Evolutionary conservation across 2,888 invertebrate genomes (phyloP).

Genomic region (Mechanitis mazaeus): DNA sequence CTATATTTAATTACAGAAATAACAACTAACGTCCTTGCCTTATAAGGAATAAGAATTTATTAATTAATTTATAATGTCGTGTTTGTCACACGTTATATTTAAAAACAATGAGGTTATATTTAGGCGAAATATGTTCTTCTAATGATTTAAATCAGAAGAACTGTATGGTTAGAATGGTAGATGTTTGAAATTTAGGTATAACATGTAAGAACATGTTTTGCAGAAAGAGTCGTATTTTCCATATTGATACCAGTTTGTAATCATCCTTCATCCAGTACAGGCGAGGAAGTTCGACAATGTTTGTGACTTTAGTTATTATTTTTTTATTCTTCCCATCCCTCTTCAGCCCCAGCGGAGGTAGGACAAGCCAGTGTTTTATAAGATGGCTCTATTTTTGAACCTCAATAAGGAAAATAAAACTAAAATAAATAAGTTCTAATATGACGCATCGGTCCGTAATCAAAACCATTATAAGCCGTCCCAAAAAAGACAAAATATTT

Average conservation of each 20-base stretch:
- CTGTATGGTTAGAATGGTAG: too few relatives aligned
- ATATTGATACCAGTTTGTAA: too few relatives aligned
- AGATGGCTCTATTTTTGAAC: neutral
- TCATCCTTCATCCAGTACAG: too few relatives aligned
- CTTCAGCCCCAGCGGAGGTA: too few relatives aligned
- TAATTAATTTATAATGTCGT: conserved; percentile 25
- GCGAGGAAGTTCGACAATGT: too few relatives aligned
- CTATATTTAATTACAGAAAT: conserved; percentile 19
- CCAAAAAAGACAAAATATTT: conserved; percentile 1
- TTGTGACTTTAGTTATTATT: too few relatives aligned
- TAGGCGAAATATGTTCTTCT: neutral
- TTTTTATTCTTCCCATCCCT: too few relatives aligned
- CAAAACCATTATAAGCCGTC: neutral
- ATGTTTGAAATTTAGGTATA: too few relatives aligned
- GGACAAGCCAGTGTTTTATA: too few relatives aligned
- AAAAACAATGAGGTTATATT: conserved; percentile 1
- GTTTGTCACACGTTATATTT: conserved; percentile 21
- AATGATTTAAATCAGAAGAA: too few relatives aligned
- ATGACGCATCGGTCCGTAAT: neutral
- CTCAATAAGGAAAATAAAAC: neutral
- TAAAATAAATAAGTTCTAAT: neutral
- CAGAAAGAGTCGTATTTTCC: too few relatives aligned
- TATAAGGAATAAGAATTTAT: conserved; percentile 27
- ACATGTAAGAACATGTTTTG: too few relatives aligned
- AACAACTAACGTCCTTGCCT: conserved; percentile 32